Percentiles rank a stretch among this genome's conserved stretches.
Conservation (phyloP, 2,888 invertebrate species). For the Pyralis farinalis region DNA sequence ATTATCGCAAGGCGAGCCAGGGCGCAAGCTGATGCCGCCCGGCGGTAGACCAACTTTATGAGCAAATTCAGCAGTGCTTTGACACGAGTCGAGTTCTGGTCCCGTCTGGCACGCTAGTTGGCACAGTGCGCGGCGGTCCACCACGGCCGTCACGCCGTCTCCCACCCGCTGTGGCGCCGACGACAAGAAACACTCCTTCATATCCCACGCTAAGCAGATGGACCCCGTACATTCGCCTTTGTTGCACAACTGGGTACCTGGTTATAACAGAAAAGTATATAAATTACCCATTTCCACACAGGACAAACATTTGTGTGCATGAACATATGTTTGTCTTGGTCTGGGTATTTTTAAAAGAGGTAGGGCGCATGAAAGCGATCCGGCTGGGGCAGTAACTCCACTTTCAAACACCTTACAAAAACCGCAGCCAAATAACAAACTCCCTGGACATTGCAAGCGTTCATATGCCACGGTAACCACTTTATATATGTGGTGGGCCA, state of each 20-base stretch:
- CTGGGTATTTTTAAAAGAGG: too few species aligned
- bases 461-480: too few species aligned
- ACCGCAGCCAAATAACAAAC: too few species aligned
- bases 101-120: conserved; percentile 98
- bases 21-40: conserved; percentile 93
- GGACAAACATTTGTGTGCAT: too few species aligned
- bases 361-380: too few species aligned
- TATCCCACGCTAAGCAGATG: conserved; percentile 96
- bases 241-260: conserved; percentile 89
- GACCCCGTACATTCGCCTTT: conserved; percentile 96
- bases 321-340: too few species aligned
- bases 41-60: conserved; percentile 85
- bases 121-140: conserved; percentile 93
- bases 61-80: conserved; percentile 94
- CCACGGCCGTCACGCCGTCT: conserved; percentile 78
- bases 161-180: conserved; percentile 84
- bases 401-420: too few species aligned
- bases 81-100: conserved; percentile 86
- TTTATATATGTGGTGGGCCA: too few species aligned
- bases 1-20: conserved; percentile 99
- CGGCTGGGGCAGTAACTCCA: too few species aligned
- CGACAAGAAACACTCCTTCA: conserved; percentile 97
- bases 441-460: too few species aligned
- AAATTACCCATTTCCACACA: too few species aligned
- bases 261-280: too few species aligned